phyloP scores from a whole-genome alignment of 1,140 invertebrate genomes.

The Cryptotermes secundus region DNA sequence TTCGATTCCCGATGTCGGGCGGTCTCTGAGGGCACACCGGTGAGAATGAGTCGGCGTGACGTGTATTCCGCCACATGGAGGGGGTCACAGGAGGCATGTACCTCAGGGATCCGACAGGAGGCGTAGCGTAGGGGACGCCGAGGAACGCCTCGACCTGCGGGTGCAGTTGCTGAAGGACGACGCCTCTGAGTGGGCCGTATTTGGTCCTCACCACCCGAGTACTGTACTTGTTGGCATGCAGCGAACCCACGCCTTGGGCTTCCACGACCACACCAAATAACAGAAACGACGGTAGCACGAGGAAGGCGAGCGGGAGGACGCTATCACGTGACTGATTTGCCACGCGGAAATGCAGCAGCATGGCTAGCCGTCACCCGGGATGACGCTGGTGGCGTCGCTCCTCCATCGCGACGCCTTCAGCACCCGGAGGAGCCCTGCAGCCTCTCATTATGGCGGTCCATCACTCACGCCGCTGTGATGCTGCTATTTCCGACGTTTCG shows the following conservation, averaged over 20 bases:
- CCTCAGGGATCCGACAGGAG: constrained; percentile 71
- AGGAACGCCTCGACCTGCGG: constrained; percentile 90
- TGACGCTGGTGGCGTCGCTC: constrained; percentile 25
- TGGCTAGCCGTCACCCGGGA: not conserved
- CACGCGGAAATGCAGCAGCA: constrained; percentile 19
- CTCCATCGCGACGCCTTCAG: constrained; percentile 25
- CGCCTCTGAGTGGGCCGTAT: constrained; percentile 81
- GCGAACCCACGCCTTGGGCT: not conserved
- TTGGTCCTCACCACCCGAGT: constrained; percentile 80
- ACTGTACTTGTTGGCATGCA: constrained; percentile 68
- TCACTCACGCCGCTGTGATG: too few species aligned
- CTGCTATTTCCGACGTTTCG: too few species aligned
- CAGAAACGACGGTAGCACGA: not conserved
- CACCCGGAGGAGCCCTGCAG: not conserved
- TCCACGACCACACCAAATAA: not conserved
- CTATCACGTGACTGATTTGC: not conserved
- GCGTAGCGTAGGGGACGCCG: constrained; percentile 90
- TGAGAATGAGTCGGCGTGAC: constrained; percentile 76
- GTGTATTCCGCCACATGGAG: constrained; percentile 80
- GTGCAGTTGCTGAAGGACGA: constrained; percentile 66
- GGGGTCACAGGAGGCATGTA: constrained; percentile 95
- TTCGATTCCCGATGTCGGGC: constrained; percentile 66
- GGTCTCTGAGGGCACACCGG: constrained; percentile 88
- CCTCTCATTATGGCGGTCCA: too few species aligned
- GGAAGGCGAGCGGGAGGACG: not conserved